Percentiles rank a stretch among this genome's conserved stretches.
These are phyloP conservation scores for Caenorhabditis sp. DNA, from an alignment of 2,888 invertebrate genomes.

Conservation along the genomic window DNA sequence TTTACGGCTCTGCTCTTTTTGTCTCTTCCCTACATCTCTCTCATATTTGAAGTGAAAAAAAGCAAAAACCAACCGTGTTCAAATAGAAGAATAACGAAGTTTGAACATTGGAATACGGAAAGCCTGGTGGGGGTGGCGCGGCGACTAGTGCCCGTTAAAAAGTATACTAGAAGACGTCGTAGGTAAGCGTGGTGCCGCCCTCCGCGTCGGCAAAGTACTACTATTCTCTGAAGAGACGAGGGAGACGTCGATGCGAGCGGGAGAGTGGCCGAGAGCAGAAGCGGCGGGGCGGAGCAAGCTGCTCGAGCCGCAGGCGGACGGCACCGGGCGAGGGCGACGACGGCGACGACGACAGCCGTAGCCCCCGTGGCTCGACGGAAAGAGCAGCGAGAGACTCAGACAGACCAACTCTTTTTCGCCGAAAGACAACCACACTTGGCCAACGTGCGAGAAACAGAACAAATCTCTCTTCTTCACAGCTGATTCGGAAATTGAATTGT, in stretches of 20 bases:
- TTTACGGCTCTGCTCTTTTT: neutral
- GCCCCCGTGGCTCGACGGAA: constrained; percentile 18
- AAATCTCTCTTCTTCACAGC: constrained; percentile 18
- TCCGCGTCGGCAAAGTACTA: constrained; percentile 50
- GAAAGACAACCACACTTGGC: neutral
- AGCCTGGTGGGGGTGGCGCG: neutral
- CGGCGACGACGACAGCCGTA: constrained; percentile 11
- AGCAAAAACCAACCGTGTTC: constrained; percentile 47
- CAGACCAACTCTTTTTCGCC: constrained; percentile 39
- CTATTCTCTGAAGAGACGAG: constrained; percentile 30
- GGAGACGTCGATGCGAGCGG: constrained; percentile 18
- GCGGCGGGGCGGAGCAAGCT: constrained; percentile 45
- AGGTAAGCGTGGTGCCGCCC: constrained; percentile 46
- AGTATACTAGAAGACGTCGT: constrained; percentile 50
- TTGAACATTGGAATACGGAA: constrained; percentile 46
- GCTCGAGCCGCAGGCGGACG: constrained; percentile 41
- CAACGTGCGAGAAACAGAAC: constrained; percentile 30
- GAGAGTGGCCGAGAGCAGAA: constrained; percentile 23
- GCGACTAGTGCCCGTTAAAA: constrained; percentile 25
- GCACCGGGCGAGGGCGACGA: constrained; percentile 41
- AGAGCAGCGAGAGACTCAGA: constrained; percentile 34
- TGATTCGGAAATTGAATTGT: constrained; percentile 47
- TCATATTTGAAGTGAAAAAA: constrained; percentile 5
- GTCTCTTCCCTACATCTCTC: neutral
- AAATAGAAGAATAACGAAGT: constrained; percentile 31